phyloP scores from a whole-genome alignment of 1,140 invertebrate species.

The Meloidogyne chitwoodi region DNA sequence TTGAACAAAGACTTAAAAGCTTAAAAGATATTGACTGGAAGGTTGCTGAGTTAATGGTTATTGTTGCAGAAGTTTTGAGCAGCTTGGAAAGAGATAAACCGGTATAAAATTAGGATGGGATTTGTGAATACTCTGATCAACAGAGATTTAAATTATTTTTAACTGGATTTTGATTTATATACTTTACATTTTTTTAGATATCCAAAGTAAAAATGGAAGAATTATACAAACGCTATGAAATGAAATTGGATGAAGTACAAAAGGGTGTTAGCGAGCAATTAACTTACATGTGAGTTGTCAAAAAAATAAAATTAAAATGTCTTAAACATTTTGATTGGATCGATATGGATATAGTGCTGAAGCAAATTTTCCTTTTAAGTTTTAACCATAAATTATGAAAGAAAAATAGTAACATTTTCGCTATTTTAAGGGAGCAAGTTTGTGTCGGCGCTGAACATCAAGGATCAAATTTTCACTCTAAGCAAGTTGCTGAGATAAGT shows the following conservation, averaged over 20 bases:
- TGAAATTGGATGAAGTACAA: conserved; percentile 34
- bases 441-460: conserved; percentile 44
- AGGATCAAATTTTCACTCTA: conserved; percentile 31
- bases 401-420: background rate
- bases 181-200: conserved; percentile 22
- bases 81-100: conserved; percentile 39
- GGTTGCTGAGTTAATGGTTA: conserved; percentile 26
- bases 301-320: background rate
- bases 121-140: background rate
- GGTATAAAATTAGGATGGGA: background rate
- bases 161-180: too few species aligned
- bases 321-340: too few species aligned
- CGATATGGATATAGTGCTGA: too few species aligned
- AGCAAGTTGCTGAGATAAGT: conserved; percentile 23
- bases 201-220: conserved; percentile 43
- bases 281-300: conserved; percentile 29
- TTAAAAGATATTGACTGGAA: conserved; percentile 34
- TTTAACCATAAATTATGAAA: too few species aligned
- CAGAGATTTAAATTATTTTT: too few species aligned
- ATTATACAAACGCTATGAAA: conserved; percentile 31
- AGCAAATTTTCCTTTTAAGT: too few species aligned
- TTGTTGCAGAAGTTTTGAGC: conserved; percentile 27
- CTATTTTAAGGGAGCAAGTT: conserved; percentile 30
- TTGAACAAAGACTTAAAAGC: conserved; percentile 16
- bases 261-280: conserved; percentile 33